phyloP scores from a whole-genome alignment of 1,140 invertebrate genomes.

The Drosophila jambulina region DNA sequence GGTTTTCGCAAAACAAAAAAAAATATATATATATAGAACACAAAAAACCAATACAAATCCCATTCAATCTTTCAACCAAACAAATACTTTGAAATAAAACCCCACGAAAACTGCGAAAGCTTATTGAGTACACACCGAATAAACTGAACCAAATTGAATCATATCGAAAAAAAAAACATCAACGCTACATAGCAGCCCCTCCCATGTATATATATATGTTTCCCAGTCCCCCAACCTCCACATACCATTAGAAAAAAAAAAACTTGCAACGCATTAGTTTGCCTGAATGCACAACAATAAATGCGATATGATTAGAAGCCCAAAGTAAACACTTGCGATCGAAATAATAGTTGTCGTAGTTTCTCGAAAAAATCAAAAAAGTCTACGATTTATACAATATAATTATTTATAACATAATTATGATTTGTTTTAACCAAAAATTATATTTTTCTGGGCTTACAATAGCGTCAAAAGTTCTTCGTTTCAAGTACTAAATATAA shows the following conservation, averaged over 20 bases:
- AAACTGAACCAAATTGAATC: slow-evolving; percentile 26
- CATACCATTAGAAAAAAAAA: slow-evolving; percentile 7
- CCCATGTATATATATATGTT: neutral
- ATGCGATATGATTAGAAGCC: slow-evolving; percentile 30
- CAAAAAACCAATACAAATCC: slow-evolving; percentile 8
- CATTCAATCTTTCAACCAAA: slow-evolving; percentile 21
- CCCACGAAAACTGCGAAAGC: slow-evolving; percentile 10
- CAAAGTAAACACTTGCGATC: neutral
- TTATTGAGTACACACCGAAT: slow-evolving; percentile 16
- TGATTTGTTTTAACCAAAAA: neutral
- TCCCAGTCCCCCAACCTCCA: neutral
- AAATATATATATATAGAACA: neutral
- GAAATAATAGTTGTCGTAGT: neutral
- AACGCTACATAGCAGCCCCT: neutral
- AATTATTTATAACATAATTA: neutral
- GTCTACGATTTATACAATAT: neutral
- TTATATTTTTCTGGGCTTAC: neutral
- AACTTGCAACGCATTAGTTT: slow-evolving; percentile 41
- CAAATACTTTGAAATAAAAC: slow-evolving; percentile 26
- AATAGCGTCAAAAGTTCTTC: too few relatives aligned
- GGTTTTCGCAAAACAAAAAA: neutral
- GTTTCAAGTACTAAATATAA: neutral
- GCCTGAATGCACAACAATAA: slow-evolving; percentile 33
- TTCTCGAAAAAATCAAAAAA: neutral
- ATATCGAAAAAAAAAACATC: slow-evolving; percentile 8